Base-by-base conservation (phyloP, 2,113 vertebrate species). In the Daphoenositta chrysoptera region DNA sequence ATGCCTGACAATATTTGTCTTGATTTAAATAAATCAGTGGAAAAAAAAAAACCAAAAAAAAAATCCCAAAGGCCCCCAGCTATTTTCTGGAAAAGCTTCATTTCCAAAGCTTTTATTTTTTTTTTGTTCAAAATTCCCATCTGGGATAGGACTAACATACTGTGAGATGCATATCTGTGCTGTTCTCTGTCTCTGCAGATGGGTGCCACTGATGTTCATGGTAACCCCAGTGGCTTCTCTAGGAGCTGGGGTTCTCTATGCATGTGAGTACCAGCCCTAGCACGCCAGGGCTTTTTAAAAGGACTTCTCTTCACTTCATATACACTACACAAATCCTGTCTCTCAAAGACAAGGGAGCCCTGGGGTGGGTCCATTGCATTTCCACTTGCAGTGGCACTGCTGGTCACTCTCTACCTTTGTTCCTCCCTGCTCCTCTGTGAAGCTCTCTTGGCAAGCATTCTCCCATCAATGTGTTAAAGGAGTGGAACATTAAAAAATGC, bases 391-490 rank as follows among this genome's bases (percentile, higher is more conserved):
- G 48, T 13, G 10, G 6, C 44, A 51, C n/a, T 0, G 0, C 45
- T 56, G 54, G 71, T 58, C 76, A 23, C 50, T 61, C 54, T 39
- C 60, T 75, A 35, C 30, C 42, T 86, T 65, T 82, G 42, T 20
- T 37, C 42, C 45, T 80, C 24, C 47, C 37, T 65, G 45, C 31
- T 78, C 42, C 61, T 54, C 13, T 27, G 7, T 5, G 80, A 90
- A 78, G 37, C 18, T 61, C 13, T 1, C 1, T 18, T 79, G 57
- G 64, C 40, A 78, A 86, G 28, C 23, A 47, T 80, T 85, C 76
- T 63, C 61, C 79, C 63, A 76, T n/a, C 37, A 93, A 61, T 26
- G 54, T 68, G 94, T 97, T 95, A 94, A 94, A 90, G 31, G 39
- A 86, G 54, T 57, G 53, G 80, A 94, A 71, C 20, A 72, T 75